These are phyloP conservation scores for Horisme vitalbata DNA, from an alignment of 2,888 invertebrate genomes.

Conservation along the genomic window DNA sequence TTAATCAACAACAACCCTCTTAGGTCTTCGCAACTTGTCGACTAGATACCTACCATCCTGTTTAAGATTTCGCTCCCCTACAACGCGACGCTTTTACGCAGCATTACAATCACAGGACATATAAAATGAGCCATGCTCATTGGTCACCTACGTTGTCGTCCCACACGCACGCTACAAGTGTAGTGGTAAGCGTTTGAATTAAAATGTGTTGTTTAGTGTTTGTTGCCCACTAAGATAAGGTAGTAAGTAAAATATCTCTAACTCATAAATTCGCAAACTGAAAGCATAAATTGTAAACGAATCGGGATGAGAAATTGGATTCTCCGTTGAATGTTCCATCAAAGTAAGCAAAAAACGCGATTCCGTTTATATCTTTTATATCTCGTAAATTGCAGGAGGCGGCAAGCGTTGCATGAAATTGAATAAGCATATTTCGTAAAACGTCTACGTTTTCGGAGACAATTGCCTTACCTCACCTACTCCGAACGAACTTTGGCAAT, in stretches of 20 bases:
- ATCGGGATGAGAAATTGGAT: conserved; percentile 77
- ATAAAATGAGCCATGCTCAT: no score
- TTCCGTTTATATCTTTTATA: conserved; percentile 83
- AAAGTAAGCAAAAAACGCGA: conserved; percentile 83
- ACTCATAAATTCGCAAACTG: conserved; percentile 59
- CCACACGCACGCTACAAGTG: no score
- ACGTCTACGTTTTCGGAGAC: conserved; percentile 82
- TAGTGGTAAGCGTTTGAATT: no score
- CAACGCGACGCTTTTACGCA: no score
- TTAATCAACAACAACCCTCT: conserved; percentile 22
- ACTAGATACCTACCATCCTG: no score
- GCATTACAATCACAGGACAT: no score
- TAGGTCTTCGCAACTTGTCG: no score
- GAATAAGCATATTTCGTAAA: conserved; percentile 84
- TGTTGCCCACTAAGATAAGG: no score
- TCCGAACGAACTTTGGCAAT: conserved; percentile 82
- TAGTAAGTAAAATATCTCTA: no score
- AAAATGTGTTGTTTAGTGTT: no score
- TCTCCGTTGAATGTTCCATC: conserved; percentile 80
- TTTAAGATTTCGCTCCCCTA: no score
- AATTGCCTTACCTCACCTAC: conserved; percentile 84
- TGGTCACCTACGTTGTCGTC: no score
- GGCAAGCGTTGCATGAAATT: conserved; percentile 84
- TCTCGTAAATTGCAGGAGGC: conserved; percentile 83
- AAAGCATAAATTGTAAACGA: conserved; percentile 71